Conservation (phyloP, 1,140 invertebrate genomes). For the Brachionus calyciflorus region DNA sequence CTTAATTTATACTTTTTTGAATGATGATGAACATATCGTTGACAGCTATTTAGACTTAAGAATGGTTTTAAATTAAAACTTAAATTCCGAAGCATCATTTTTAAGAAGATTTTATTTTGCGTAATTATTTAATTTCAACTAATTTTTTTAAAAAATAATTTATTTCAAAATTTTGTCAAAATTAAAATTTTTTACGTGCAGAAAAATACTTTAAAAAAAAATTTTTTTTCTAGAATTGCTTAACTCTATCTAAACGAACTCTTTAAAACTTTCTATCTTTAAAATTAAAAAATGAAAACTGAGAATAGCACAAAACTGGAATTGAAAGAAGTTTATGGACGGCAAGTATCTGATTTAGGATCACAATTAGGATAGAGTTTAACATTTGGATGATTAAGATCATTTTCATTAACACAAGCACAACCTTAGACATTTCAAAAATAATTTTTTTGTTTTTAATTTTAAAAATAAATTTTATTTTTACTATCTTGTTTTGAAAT, state of each 20-base stretch:
- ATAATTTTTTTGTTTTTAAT: background rate
- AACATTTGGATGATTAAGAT: constrained; percentile 37
- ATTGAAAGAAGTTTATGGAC: no score
- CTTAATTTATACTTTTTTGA: background rate
- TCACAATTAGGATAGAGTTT: constrained; percentile 45
- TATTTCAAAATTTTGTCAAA: background rate
- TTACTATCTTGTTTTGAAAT: constrained; percentile 34
- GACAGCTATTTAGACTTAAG: background rate
- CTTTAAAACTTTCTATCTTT: no score
- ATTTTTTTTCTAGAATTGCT: no score
- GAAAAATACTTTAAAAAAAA: no score
- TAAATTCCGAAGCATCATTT: background rate
- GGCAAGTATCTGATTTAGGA: constrained; percentile 17
- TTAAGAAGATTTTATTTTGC: no score
- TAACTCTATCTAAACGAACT: no score
- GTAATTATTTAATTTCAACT: background rate
- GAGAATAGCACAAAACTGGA: no score
- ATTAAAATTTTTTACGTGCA: background rate
- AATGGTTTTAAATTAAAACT: background rate
- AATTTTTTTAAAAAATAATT: background rate
- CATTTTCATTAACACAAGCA: constrained; percentile 45
- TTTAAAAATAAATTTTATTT: background rate
- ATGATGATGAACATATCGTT: background rate
- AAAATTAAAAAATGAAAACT: no score
- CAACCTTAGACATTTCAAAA: constrained; percentile 25